Base-by-base conservation (phyloP, 2,113 vertebrate species). In the Corythaixoides concolor region DNA sequence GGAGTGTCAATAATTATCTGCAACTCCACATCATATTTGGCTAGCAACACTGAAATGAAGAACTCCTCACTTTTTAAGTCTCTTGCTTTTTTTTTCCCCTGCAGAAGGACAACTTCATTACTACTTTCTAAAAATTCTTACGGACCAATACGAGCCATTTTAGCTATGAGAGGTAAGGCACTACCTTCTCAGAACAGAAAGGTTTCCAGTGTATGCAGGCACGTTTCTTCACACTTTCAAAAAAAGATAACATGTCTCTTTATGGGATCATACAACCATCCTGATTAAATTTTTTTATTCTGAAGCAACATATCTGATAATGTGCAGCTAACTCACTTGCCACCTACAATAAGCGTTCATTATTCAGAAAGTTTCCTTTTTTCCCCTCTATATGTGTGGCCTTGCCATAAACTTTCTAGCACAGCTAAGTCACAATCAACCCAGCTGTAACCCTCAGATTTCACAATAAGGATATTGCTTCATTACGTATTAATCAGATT, bases 401-500 rank as follows among this genome's bases (percentile, higher is more conserved):
- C 18, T 80, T 55, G 69, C 7, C 59, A 60, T 12, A 50, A 90
- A 27, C 26, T 75, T 86, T 72, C 52, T 47, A 62, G 6, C 45
- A 45, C 33, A 78, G 33, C 19, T 52, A 91, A 91, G 35, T 56
- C 87, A 78, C 35, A 49, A 60, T 56, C 27, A 75, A 63, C 6
- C 11, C 58, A 80, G 82, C 41, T 28, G 30, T 45, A 94, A 80
- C 30, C 27, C 45, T 69, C 59, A 70, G 47, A 90, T 96, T 95
- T 87, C 73, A 89, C 30, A 94, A 75, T 0, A 13, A 35, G 8
- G 21, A 68, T 85, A 67, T 94, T 26, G 5, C 62, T 85, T 85
- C 77, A 91, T 64, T 87, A 92, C 26, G 21, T 52, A 84, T 92
- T 91, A 89, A 95, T 73, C 56, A 91, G 43, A 85, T 50, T 80